Conservation (phyloP, 2,113 vertebrate genomes). For the Chaetorhynchus papuensis region DNA sequence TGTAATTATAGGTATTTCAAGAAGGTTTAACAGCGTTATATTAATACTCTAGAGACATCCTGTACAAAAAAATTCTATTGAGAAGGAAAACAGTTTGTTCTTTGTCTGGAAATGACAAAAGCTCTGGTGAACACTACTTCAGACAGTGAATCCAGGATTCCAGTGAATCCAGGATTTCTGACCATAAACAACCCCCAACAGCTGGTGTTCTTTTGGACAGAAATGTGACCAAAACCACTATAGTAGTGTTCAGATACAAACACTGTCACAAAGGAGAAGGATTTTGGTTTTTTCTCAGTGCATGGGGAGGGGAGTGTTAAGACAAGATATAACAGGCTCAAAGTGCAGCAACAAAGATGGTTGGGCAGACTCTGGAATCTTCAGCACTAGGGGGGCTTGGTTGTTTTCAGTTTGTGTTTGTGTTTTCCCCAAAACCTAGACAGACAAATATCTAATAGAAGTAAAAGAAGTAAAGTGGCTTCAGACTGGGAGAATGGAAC, state of each 20-base stretch:
- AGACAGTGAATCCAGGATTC: not conserved
- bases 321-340: not conserved
- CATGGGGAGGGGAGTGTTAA: not conserved
- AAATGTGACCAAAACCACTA: not conserved
- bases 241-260: not conserved
- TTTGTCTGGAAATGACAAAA: not conserved
- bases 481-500: not conserved
- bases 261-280: not conserved
- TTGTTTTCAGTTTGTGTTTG: not conserved
- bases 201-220: not conserved
- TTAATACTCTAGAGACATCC: not conserved
- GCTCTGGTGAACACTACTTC: not conserved
- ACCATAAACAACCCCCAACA: not conserved
- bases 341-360: not conserved
- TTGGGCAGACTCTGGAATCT: not conserved
- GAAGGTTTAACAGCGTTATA: not conserved
- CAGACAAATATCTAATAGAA: not conserved
- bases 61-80: not conserved
- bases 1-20: not conserved
- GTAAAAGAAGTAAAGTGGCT: not conserved
- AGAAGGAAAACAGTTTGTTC: not conserved
- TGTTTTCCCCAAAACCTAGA: not conserved
- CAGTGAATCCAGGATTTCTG: not conserved
- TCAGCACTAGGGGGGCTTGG: not conserved
- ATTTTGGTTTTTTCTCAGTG: not conserved